Evolutionary conservation across 2,888 invertebrate species (phyloP).

Genomic region (Plemyria rubiginata): DNA sequence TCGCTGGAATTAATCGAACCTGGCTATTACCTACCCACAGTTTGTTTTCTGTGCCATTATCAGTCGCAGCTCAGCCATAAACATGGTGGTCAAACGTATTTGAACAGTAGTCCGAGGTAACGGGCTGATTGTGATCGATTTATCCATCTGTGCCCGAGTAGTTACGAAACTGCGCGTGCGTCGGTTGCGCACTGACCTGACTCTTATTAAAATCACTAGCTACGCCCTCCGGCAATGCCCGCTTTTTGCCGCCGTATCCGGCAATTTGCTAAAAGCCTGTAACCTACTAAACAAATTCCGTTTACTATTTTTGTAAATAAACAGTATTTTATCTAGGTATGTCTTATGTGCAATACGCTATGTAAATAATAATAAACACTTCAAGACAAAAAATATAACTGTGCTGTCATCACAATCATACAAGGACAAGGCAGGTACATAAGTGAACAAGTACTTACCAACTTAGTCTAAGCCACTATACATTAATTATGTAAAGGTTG

Average conservation of each 20-base stretch:
- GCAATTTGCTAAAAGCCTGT: slow-evolving; percentile 34
- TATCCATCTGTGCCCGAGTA: slow-evolving; percentile 47
- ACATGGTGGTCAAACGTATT: slow-evolving; percentile 26
- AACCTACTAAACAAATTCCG: slow-evolving; percentile 7
- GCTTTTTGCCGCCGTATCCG: slow-evolving; percentile 36
- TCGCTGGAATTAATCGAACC: neutral
- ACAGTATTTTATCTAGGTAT: neutral
- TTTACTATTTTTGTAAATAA: slow-evolving; percentile 4
- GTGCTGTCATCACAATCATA: neutral
- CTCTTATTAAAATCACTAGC: slow-evolving; percentile 43
- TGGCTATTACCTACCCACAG: neutral
- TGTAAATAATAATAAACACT: too few species aligned
- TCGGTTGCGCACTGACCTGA: slow-evolving; percentile 42
- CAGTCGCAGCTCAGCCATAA: neutral
- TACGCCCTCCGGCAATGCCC: slow-evolving; percentile 39
- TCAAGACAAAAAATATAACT: too few species aligned
- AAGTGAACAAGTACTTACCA: neutral
- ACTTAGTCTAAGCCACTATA: slow-evolving; percentile 6
- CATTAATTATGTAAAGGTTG: slow-evolving; percentile 19
- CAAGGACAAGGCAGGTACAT: slow-evolving; percentile 3
- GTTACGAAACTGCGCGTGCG: slow-evolving; percentile 50
- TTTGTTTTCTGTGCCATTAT: too few species aligned
- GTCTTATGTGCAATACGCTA: too few species aligned
- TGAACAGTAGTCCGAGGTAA: slow-evolving; percentile 25
- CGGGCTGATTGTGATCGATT: slow-evolving; percentile 58